Conservation (phyloP, 1,140 invertebrate genomes). For the Aporrectodea caliginosa region DNA sequence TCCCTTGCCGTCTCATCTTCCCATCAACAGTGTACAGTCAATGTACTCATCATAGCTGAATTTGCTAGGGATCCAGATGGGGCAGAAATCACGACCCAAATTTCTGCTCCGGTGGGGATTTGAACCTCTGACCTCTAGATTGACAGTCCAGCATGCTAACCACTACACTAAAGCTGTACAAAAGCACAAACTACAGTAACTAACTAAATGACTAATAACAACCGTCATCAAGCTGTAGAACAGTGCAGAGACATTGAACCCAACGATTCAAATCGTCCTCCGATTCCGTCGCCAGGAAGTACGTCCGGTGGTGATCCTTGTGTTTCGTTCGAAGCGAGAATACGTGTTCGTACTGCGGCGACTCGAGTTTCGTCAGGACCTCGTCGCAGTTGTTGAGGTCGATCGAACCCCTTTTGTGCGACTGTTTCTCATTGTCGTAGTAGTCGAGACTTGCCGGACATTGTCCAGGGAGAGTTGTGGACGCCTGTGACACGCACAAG, state of each 20-base stretch:
- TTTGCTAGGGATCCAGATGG: no score
- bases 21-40: no score
- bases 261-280: conserved; percentile 27
- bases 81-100: no score
- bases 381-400: conserved; percentile 30
- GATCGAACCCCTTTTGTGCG: conserved; percentile 17
- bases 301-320: conserved; percentile 22
- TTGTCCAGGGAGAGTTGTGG: conserved; percentile 11
- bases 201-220: background rate
- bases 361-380: conserved; percentile 15
- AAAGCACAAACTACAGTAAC: no score
- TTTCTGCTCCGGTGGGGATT: no score
- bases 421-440: conserved; percentile 15
- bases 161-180: no score
- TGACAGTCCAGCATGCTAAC: no score
- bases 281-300: conserved; percentile 24
- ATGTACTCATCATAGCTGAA: no score
- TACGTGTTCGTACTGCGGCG: conserved; percentile 22
- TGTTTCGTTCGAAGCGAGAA: conserved; percentile 26
- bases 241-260: conserved; percentile 28
- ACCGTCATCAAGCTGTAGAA: conserved; percentile 22
- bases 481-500: conserved; percentile 9
- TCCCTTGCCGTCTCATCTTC: no score
- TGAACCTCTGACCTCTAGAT: no score
- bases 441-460: conserved; percentile 25